phyloP scores from a whole-genome alignment of 2,888 invertebrate genomes.

The Drosophila mercatorum region DNA sequence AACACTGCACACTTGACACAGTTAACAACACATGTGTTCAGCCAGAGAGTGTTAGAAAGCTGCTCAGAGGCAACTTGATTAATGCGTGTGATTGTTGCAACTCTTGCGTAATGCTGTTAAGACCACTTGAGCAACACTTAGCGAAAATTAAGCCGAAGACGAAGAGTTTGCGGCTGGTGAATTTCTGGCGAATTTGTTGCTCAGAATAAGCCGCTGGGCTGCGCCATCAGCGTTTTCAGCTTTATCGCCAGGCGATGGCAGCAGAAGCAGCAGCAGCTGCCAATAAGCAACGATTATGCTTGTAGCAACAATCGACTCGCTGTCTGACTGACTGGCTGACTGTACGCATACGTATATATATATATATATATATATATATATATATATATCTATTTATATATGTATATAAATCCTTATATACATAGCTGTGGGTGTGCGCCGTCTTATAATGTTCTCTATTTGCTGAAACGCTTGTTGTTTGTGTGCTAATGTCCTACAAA shows the following conservation, averaged over 20 bases:
- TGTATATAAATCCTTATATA: slow-evolving; percentile 8
- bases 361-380: neutral
- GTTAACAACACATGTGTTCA: neutral
- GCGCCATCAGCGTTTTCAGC: slow-evolving; percentile 75
- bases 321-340: slow-evolving; percentile 13
- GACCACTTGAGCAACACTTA: slow-evolving; percentile 2
- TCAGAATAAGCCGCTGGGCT: slow-evolving; percentile 35
- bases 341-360: neutral
- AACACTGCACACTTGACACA: neutral
- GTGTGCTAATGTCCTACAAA: slow-evolving; percentile 70
- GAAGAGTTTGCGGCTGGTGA: neutral
- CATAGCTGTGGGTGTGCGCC: slow-evolving; percentile 5
- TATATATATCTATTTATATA: neutral
- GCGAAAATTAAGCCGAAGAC: neutral
- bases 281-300: slow-evolving; percentile 80
- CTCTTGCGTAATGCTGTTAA: neutral
- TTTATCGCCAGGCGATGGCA: slow-evolving; percentile 48
- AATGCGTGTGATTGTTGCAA: neutral
- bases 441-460: slow-evolving; percentile 60
- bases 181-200: neutral
- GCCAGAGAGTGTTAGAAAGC: neutral
- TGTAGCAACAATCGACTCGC: slow-evolving; percentile 73
- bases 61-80: neutral
- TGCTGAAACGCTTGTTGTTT: slow-evolving; percentile 58
- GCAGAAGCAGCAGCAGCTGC: slow-evolving; percentile 61